Evolutionary conservation across 2,797 vertebrate species (phyloP), one percentile per base, ranked within the genome.

Genomic region (Sebastes glaucus): DNA sequence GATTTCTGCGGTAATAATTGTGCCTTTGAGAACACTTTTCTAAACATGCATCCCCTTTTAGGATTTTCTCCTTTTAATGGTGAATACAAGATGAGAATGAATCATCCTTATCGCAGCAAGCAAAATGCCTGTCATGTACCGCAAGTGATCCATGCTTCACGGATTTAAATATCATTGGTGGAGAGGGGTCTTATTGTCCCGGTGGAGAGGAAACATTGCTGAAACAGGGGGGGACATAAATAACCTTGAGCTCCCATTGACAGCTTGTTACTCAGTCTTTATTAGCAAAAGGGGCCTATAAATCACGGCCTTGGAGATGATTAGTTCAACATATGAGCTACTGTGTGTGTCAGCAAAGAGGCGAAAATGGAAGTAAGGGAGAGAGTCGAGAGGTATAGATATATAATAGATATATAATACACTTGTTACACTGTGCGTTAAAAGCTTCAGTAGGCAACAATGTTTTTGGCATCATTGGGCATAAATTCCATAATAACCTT

Each of bases 231-330:
- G 69, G 23, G 59, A 59, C 84, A 92, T 92, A 92, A 91, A 94
- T 89, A 90, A 88, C 78, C 77, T 76, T 83, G 72, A 84, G 86
- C 74, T 85, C 79, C 70, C 83, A 83, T 78, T 86, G 92, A 92
- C 87, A 89, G 90, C 89, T 90, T 91, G 81, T 90, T 88, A 88
- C 84, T 92, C 87, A 81, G 90, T 91, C 77, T 93, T 92, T 90
- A 91, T 89, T 90, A 91, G 91, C 79, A 73, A 82, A 92, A 85
- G 62, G 60, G 73, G 79, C 52, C 82, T 33, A 90, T 91, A 90
- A 93, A 92, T 94, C 89, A 92, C 20, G 62, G 74, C 69, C 73
- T 62, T 57, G 60, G 71, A 83, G 91, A 89, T 88, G 71, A 93
- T 93, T 85, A 89, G 85, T 84, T 89, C 77, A 80, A 88, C 83